Evolutionary conservation across 1,140 invertebrate species (phyloP).

Genomic region (Ectropis grisescens): DNA sequence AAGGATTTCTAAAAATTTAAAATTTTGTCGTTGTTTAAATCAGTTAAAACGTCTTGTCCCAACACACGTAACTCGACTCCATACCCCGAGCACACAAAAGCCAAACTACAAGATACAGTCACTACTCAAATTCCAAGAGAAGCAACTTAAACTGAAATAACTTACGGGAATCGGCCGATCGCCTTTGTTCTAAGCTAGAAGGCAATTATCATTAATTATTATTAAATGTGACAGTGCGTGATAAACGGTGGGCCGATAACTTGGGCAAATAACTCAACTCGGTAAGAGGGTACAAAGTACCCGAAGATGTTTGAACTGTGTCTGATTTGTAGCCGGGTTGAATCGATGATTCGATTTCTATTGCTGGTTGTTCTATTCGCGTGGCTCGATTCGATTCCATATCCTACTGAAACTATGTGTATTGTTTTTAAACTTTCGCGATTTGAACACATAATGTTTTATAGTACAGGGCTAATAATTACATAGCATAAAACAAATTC

Average conservation of each 20-base stretch:
- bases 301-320: conserved; percentile 10
- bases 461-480: no score
- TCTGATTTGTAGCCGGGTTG: conserved; percentile 14
- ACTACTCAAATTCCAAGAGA: conserved; percentile 51
- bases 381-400: no score
- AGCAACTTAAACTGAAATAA: conserved; percentile 61
- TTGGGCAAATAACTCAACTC: conserved; percentile 61
- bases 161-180: conserved; percentile 60
- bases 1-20: no score
- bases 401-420: no score
- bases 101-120: conserved; percentile 61
- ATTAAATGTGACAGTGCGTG: conserved; percentile 61
- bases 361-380: neutral
- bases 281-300: conserved; percentile 15
- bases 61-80: conserved; percentile 14
- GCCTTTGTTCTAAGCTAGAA: conserved; percentile 57
- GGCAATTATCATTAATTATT: conserved; percentile 69
- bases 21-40: no score
- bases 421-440: no score
- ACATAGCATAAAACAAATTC: no score
- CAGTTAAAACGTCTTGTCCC: no score
- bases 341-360: neutral
- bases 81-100: conserved; percentile 14
- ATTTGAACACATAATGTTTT: no score
- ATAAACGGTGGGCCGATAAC: conserved; percentile 61